phyloP scores from a whole-genome alignment of 2,113 vertebrate species.

The Donacobius atricapilla region DNA sequence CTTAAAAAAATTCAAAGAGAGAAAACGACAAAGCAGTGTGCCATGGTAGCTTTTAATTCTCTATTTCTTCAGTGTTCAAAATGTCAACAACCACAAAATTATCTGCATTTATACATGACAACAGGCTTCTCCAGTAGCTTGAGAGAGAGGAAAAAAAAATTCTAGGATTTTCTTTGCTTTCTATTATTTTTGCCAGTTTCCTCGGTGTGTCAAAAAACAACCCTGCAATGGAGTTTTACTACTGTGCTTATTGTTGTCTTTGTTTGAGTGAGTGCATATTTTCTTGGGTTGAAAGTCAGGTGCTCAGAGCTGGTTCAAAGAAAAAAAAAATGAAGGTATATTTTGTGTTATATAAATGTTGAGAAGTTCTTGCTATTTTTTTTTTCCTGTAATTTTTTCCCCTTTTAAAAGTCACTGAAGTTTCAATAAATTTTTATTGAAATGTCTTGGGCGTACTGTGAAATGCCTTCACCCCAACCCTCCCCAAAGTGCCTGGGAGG shows the following conservation, averaged over 20 bases:
- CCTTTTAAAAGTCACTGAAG: slow-evolving; percentile 85
- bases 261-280: slow-evolving; percentile 62
- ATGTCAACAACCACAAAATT: background rate
- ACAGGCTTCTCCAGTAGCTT: slow-evolving; percentile 81
- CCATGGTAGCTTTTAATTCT: slow-evolving; percentile 76
- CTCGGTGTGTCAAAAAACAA: slow-evolving; percentile 52
- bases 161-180: slow-evolving; percentile 49
- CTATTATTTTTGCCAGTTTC: slow-evolving; percentile 58
- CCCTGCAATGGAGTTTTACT: slow-evolving; percentile 53
- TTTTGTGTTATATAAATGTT: slow-evolving; percentile 88
- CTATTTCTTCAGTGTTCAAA: slow-evolving; percentile 68
- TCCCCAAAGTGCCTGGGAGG: background rate
- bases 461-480: slow-evolving; percentile 37
- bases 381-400: slow-evolving; percentile 69
- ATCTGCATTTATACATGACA: slow-evolving; percentile 54
- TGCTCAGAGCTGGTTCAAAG: slow-evolving; percentile 75
- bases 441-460: slow-evolving; percentile 66
- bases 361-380: slow-evolving; percentile 79
- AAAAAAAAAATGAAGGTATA: slow-evolving; percentile 82
- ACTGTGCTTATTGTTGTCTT: slow-evolving; percentile 57
- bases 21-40: slow-evolving; percentile 58
- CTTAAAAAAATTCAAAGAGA: background rate
- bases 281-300: slow-evolving; percentile 63
- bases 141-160: slow-evolving; percentile 27
- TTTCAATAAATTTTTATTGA: slow-evolving; percentile 91